Conservation (phyloP, 2,113 vertebrate species). For the Melanerpes formicivorus region DNA sequence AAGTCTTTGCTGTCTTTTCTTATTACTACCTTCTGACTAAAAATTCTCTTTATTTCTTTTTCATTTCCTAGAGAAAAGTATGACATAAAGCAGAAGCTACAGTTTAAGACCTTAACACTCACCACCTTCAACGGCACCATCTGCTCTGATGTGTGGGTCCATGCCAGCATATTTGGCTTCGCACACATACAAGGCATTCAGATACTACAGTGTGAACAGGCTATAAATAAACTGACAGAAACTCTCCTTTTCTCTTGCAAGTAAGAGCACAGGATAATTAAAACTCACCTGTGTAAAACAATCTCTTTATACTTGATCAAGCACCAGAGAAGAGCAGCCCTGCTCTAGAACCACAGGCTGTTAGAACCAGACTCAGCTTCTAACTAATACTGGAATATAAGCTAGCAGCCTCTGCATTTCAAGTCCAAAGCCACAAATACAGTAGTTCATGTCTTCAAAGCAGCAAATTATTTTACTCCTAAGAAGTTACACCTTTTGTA, state of each 20-base stretch:
- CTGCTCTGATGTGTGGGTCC: slow-evolving; percentile 5
- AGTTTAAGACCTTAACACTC: not conserved
- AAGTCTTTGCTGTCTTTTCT: not conserved
- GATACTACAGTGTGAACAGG: not conserved
- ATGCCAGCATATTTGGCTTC: slow-evolving; percentile 1
- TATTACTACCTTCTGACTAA: not conserved
- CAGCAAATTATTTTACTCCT: not conserved
- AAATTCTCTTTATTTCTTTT: not conserved
- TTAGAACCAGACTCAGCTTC: not conserved
- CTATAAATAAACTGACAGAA: slow-evolving; percentile 57
- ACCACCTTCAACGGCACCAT: slow-evolving; percentile 18
- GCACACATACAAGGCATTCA: not conserved
- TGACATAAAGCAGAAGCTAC: not conserved
- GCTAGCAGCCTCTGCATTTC: not conserved
- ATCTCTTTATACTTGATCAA: not conserved
- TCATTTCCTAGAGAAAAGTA: not conserved
- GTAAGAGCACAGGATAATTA: not conserved
- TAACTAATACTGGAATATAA: not conserved
- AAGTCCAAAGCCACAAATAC: not conserved
- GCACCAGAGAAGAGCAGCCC: not conserved
- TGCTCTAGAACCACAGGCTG: not conserved
- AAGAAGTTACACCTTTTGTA: not conserved
- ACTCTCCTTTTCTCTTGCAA: not conserved
- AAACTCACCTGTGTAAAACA: not conserved
- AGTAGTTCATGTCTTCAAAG: not conserved